A percentile compares a stretch with the other conserved stretches of the same genome.
These are phyloP conservation scores for Drosophila hamatofila DNA, from an alignment of 2,888 invertebrate genomes.

Conservation along the genomic window DNA sequence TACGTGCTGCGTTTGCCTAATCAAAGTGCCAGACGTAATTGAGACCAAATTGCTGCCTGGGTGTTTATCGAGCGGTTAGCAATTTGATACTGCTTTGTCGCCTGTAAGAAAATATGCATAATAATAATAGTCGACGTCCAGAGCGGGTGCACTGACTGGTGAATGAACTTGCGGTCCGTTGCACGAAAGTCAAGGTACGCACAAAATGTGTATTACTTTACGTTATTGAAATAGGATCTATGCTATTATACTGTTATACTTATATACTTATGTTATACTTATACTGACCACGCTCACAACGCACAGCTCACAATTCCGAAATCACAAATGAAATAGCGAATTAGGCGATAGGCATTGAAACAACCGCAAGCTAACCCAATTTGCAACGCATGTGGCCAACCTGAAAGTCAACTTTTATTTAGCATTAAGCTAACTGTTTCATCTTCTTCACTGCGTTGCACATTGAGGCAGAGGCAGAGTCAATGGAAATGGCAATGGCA, in stretches of 20 bases:
- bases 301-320: background rate
- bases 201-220: conserved; percentile 32
- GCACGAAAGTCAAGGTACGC: conserved; percentile 52
- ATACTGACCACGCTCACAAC: background rate
- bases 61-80: conserved; percentile 53
- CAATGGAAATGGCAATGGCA: conserved; percentile 20
- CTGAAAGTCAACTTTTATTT: conserved; percentile 66
- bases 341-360: conserved; percentile 26
- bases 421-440: conserved; percentile 27
- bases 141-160: conserved; percentile 33
- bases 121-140: conserved; percentile 44
- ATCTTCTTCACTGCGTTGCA: conserved; percentile 62
- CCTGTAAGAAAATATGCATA: conserved; percentile 58
- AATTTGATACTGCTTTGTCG: conserved; percentile 42
- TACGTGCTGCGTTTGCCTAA: conserved; percentile 73
- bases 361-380: conserved; percentile 64
- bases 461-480: conserved; percentile 59
- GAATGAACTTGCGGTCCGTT: conserved; percentile 61
- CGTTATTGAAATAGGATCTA: conserved; percentile 29
- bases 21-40: conserved; percentile 58
- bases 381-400: conserved; percentile 42
- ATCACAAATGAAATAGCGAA: conserved; percentile 1
- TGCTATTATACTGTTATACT: background rate
- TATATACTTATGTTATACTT: no score
- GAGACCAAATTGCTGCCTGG: conserved; percentile 56